These are phyloP conservation scores for Tachypleus tridentatus DNA, from an alignment of 1,140 invertebrate species.

Conservation along the genomic window DNA sequence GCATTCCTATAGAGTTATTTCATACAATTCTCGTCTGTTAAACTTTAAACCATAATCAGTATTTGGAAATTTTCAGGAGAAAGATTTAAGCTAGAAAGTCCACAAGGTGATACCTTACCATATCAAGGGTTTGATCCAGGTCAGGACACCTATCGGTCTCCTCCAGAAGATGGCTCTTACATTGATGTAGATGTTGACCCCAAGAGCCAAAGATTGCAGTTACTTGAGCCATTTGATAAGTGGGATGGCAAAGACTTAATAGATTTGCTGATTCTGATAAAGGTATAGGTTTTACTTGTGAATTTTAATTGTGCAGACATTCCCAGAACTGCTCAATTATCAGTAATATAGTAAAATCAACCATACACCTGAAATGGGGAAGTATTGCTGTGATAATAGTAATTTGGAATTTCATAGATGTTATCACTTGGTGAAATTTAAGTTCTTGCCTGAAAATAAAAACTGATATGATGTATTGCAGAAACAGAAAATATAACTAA, in stretches of 20 bases:
- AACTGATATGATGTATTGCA: too few species aligned
- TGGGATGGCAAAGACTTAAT: constrained; percentile 93
- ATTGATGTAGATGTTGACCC: constrained; percentile 72
- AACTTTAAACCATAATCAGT: neutral
- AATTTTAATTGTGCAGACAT: too few species aligned
- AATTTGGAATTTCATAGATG: too few species aligned
- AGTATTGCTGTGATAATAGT: too few species aligned
- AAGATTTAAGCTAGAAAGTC: constrained; percentile 83
- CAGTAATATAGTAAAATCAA: too few species aligned
- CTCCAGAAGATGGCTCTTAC: constrained; percentile 52
- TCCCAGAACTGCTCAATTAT: too few species aligned
- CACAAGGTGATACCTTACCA: constrained; percentile 89
- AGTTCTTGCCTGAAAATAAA: too few species aligned
- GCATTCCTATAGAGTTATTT: too few species aligned
- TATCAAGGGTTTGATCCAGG: constrained; percentile 90
- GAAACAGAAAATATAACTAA: too few species aligned
- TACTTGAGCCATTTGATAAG: constrained; percentile 84
- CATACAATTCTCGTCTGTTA: neutral
- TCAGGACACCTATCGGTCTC: constrained; percentile 87
- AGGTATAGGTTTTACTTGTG: constrained; percentile 45
- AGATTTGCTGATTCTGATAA: constrained; percentile 87
- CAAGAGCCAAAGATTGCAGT: constrained; percentile 82
- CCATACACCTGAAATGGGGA: too few species aligned
- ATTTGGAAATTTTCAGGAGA: constrained; percentile 45
- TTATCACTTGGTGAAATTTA: too few species aligned